Evolutionary conservation across 2,888 invertebrate species (phyloP).

Genomic region (Amphimallon solstitiale): DNA sequence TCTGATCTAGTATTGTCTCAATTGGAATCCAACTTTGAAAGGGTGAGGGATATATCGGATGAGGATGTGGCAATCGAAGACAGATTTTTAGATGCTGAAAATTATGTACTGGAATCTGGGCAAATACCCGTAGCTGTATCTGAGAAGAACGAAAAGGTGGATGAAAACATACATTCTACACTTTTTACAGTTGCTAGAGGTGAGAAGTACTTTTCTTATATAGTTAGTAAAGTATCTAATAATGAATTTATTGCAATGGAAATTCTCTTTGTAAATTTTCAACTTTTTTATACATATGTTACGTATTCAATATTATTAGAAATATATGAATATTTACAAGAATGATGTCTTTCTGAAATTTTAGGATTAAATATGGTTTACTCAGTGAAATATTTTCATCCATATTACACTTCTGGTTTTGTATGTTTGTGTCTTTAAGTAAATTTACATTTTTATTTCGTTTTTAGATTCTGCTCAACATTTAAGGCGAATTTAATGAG

Average conservation of each 20-base stretch:
- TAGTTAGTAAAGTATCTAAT: too few species aligned
- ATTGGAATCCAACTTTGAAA: constrained; percentile 52
- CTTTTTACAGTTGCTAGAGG: constrained; percentile 54
- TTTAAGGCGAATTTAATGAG: too few species aligned
- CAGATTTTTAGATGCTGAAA: constrained; percentile 81
- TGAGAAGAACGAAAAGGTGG: constrained; percentile 47
- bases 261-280: too few species aligned
- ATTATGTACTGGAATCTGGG: constrained; percentile 77
- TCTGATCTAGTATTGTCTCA: constrained; percentile 61
- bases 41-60: constrained; percentile 55
- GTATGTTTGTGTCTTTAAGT: too few species aligned
- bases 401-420: too few species aligned
- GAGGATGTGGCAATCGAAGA: constrained; percentile 71
- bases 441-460: background rate
- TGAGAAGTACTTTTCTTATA: background rate
- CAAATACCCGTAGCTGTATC: constrained; percentile 60
- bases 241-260: too few species aligned
- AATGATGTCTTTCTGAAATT: background rate
- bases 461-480: too few species aligned
- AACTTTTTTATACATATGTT: background rate
- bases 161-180: constrained; percentile 60
- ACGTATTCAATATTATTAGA: background rate
- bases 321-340: background rate
- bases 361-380: too few species aligned
- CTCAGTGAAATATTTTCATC: too few species aligned